phyloP scores from a whole-genome alignment of 2,113 vertebrate species.

The Sapajus apella region DNA sequence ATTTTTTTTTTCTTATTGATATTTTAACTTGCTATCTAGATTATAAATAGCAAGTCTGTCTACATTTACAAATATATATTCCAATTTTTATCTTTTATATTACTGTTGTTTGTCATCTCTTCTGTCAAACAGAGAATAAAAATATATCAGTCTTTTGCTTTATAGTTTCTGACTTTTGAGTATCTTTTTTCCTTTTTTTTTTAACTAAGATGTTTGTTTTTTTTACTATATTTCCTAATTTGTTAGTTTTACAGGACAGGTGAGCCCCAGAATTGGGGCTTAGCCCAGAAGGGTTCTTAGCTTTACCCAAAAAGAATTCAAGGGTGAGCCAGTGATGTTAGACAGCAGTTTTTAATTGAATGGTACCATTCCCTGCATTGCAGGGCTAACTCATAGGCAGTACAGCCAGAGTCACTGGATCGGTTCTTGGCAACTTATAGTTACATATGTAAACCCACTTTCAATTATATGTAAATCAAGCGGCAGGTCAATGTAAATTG shows the following conservation, averaged over 20 bases:
- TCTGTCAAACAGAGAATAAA: background rate
- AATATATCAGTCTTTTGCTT: background rate
- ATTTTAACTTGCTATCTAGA: background rate
- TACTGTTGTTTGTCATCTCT: background rate
- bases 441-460: too few species aligned
- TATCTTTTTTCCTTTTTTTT: background rate
- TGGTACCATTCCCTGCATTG: too few species aligned
- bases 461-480: too few species aligned
- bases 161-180: background rate
- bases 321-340: too few species aligned
- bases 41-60: background rate
- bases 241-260: background rate
- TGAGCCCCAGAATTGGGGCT: too few species aligned
- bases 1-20: background rate
- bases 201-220: background rate
- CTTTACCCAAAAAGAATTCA: too few species aligned
- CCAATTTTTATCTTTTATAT: background rate
- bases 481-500: too few species aligned
- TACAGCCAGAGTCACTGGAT: too few species aligned
- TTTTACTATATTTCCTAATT: background rate
- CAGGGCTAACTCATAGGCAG: too few species aligned
- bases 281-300: too few species aligned
- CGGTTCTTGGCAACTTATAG: too few species aligned
- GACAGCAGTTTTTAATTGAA: too few species aligned
- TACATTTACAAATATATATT: background rate